Conservation (phyloP, 1,140 invertebrate genomes). For the Drosophila sulfurigaster region DNA sequence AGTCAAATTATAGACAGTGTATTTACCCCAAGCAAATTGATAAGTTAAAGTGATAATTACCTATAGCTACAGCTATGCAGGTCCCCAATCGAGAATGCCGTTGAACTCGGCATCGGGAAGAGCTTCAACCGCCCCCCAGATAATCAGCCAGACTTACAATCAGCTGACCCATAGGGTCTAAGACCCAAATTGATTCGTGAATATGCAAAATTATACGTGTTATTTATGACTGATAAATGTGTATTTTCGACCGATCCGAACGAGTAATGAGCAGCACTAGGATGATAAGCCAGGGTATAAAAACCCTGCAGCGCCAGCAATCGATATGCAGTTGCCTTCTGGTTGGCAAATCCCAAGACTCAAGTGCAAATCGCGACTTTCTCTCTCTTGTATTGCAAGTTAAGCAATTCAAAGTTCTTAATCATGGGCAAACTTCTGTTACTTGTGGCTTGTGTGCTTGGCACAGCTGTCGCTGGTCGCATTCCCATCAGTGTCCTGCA, state of each 20-base stretch:
- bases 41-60: no score
- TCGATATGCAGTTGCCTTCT: conserved; percentile 17
- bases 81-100: neutral
- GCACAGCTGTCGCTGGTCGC: conserved; percentile 11
- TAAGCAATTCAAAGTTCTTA: neutral
- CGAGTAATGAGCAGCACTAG: conserved; percentile 6
- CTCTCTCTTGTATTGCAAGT: neutral
- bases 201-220: conserved; percentile 4
- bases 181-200: conserved; percentile 5
- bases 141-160: conserved; percentile 4
- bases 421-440: conserved; percentile 26
- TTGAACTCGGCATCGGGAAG: conserved; percentile 1
- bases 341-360: conserved; percentile 6
- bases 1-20: no score
- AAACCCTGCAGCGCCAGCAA: neutral
- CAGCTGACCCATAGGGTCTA: conserved; percentile 16
- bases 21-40: neutral
- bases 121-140: neutral
- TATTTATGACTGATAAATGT: conserved; percentile 24
- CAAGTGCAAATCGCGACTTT: neutral
- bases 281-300: conserved; percentile 22
- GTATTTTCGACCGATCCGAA: conserved; percentile 6
- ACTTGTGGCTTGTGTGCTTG: conserved; percentile 17
- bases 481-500: neutral
- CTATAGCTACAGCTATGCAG: no score